Evolutionary conservation across 2,888 invertebrate species (phyloP), one percentile per base, ranked within the genome.

Genomic region (Lasioglossum vierecki): DNA sequence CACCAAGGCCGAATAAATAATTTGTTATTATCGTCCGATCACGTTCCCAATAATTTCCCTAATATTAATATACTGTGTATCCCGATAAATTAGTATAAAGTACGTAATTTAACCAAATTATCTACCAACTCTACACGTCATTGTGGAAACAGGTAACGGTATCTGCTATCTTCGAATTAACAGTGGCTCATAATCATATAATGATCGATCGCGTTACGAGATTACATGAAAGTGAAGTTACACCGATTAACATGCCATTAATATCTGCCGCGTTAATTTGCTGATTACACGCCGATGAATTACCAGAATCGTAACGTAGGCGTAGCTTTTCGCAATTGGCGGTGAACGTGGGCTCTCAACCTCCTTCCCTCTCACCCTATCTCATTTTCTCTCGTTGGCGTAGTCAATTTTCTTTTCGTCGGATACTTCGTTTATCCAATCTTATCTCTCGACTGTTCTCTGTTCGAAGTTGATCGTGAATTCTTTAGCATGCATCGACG

Each of bases 201-300:
- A 74, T 66, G 76, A 68, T 49, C 66, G n/a, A 68, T 30, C 18
- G n/a, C 18, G 22, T 82, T 53, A 26, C 15, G 8, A 35, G 49
- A 60, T 80, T 82, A 1, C 46, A 8, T 5, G 41, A 44, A 74
- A 73, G 44, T 13, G 71, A 63, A 35, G 49, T 6, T 57, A 71
- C 39, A 60, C 9, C 41, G 53, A 71, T 85, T 35, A 77, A 66
- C 74, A 11, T n/a, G 26, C 41, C 35, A 57, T 80, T 53, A 78
- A 78, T 78, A 13, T 9, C 35, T 13, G 46, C n/a, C 80, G 8
- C 26, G 44, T 35, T 77, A 80, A 77, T 80, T 74, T 66, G 71
- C 80, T 49, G 81, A 80, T 81, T 76, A 35, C 57, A 26, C 66
- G 76, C 18, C 75, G 22, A 78, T 66, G 49, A 76, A 72, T 80